Evolutionary conservation across 2,797 vertebrate genomes (phyloP), one percentile per base, ranked within the genome.

Genomic region (Microctenopoma steveboyesi): DNA sequence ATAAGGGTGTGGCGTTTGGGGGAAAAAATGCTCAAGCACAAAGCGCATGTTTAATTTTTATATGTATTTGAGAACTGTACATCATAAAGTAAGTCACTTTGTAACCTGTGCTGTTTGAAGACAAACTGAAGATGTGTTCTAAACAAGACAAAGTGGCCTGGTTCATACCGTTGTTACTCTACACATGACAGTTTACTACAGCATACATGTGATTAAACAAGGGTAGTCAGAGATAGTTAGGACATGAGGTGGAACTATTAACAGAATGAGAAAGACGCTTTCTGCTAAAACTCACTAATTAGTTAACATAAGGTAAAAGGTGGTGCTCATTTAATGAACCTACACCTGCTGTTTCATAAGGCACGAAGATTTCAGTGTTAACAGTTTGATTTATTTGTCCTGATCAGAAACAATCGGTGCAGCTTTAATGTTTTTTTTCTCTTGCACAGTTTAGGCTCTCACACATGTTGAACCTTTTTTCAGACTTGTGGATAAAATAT

Each of bases 111-210:
- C 48, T 25, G 10, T 25, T 49, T 18, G 2, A 15, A 11, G 10
- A 61, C 33, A 48, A 7, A 22, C 0, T n/a, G 18, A 11, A 45
- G 9, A 42, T 33, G 4, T 50, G 40, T 2, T 63, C 0, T 18
- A 4, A 53, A 40, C 8, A 1, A 10, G 7, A 3, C 5, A 12
- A 43, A 43, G 40, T 45, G 43, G 43, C 15, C 1, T 30, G 35
- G 14, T 46, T 60, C n/a, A 12, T 64, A 18, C 43, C 18, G 25
- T 7, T 14, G 7, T 60, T 43, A 13, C 33, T 30, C 56, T 48
- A 30, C 59, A 72, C 27, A 43, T 53, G 14, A 51, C 50, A 61
- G 28, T 66, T 77, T 49, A 74, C 62, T 62, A 72, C 47, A 76
- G 45, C 39, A 64, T 62, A 70, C 30, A 52, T 22, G 63, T 18